Percentiles rank a stretch among this genome's conserved stretches.
These are phyloP conservation scores for Tortricodes alternella DNA, from an alignment of 2,888 invertebrate genomes.

Conservation along the genomic window DNA sequence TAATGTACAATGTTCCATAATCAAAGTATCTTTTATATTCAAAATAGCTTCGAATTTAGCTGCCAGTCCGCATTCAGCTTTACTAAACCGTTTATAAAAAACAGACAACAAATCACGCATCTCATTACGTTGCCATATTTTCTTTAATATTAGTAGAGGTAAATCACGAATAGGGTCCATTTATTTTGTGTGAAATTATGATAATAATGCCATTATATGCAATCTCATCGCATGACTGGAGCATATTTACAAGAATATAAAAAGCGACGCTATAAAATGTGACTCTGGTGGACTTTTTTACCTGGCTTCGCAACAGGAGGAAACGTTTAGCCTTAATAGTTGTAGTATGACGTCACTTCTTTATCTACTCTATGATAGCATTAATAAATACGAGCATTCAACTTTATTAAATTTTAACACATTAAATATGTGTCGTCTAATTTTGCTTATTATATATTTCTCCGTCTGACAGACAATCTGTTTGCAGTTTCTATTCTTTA, in stretches of 20 bases:
- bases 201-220: slow-evolving; percentile 66
- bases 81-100: slow-evolving; percentile 18
- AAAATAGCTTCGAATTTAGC: slow-evolving; percentile 34
- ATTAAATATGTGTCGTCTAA: no score
- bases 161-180: slow-evolving; percentile 56
- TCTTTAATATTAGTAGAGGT: slow-evolving; percentile 52
- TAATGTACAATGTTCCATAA: not conserved
- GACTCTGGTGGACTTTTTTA: not conserved
- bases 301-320: not conserved
- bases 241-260: slow-evolving; percentile 52
- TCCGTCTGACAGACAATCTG: no score
- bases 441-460: no score
- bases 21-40: slow-evolving; percentile 37
- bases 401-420: no score
- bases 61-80: not conserved
- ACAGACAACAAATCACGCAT: slow-evolving; percentile 40
- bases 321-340: slow-evolving; percentile 17
- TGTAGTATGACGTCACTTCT: slow-evolving; percentile 12
- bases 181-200: slow-evolving; percentile 63
- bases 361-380: not conserved
- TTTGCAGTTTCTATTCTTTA: no score
- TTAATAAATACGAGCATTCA: not conserved
- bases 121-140: slow-evolving; percentile 44
- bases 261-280: slow-evolving; percentile 39
- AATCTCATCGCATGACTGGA: slow-evolving; percentile 64